Percentiles rank a stretch among this genome's conserved stretches.
phyloP scores from a whole-genome alignment of 2,888 invertebrate species.

The Phalera bucephala region DNA sequence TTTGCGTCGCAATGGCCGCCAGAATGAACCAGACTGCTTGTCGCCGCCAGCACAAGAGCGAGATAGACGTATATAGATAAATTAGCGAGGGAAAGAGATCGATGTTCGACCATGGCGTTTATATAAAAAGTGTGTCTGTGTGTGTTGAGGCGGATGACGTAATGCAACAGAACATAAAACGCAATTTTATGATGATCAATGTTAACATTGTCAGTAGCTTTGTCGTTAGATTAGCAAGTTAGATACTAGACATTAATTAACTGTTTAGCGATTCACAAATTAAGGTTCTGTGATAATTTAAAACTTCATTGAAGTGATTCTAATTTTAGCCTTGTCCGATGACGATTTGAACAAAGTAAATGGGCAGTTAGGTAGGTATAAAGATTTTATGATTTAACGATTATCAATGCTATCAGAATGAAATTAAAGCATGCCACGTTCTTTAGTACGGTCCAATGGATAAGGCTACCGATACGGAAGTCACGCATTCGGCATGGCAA shows the following conservation, averaged over 20 bases:
- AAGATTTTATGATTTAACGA: background rate
- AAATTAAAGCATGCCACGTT: background rate
- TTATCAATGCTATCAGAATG: conserved; percentile 1
- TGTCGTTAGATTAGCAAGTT: conserved; percentile 20
- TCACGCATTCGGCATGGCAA: conserved; percentile 4
- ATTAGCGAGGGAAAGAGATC: conserved; percentile 55
- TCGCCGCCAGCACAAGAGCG: conserved; percentile 70
- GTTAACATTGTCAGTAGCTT: conserved; percentile 29
- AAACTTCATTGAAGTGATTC: background rate
- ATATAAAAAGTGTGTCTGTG: conserved; percentile 58
- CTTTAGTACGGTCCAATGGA: conserved; percentile 1
- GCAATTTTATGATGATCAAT: conserved; percentile 56
- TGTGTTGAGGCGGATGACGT: conserved; percentile 56
- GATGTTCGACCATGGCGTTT: conserved; percentile 49
- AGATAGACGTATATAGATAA: conserved; percentile 51
- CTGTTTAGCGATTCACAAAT: conserved; percentile 6
- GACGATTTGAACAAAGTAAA: background rate
- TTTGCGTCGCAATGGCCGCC: conserved; percentile 66
- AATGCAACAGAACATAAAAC: conserved; percentile 53
- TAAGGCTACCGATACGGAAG: conserved; percentile 8
- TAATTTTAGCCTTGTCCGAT: conserved; percentile 6
- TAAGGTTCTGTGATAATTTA: background rate
- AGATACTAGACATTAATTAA: conserved; percentile 11
- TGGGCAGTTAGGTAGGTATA: background rate
- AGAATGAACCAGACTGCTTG: conserved; percentile 78